Percentiles rank a stretch among this genome's conserved stretches.
phyloP scores from a whole-genome alignment of 2,888 invertebrate genomes.

The Cerceris rybyensis region DNA sequence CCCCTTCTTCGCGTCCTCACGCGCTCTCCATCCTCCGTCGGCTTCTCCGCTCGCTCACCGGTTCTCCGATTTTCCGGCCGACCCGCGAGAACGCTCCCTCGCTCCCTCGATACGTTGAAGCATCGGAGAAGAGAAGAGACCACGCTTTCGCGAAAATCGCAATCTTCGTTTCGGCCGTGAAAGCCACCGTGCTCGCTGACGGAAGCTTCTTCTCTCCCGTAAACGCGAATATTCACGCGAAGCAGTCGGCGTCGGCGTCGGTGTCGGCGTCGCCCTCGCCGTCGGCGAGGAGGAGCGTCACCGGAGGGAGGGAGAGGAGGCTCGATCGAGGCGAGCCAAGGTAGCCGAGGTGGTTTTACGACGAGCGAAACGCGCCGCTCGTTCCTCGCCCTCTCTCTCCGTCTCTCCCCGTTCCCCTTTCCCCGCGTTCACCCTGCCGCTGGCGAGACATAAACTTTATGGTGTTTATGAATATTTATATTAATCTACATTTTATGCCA shows the following conservation, averaged over 20 bases:
- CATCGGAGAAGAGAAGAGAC: too few relatives aligned
- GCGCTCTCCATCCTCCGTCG: slow-evolving; percentile 3
- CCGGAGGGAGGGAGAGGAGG: not conserved
- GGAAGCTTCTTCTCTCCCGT: too few relatives aligned
- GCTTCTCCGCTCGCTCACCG: slow-evolving; percentile 1
- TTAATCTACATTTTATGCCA: slow-evolving; percentile 80
- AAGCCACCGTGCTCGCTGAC: too few relatives aligned
- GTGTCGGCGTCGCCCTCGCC: slow-evolving; percentile 32
- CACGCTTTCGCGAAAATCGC: too few relatives aligned
- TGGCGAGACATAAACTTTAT: slow-evolving; percentile 80
- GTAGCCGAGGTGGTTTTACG: slow-evolving; percentile 75
- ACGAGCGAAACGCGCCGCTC: slow-evolving; percentile 73
- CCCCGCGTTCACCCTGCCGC: slow-evolving; percentile 40
- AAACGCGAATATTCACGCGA: too few relatives aligned
- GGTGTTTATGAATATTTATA: slow-evolving; percentile 82
- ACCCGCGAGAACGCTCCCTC: too few relatives aligned
- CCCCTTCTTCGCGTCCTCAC: not conserved
- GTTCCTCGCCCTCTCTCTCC: slow-evolving; percentile 52
- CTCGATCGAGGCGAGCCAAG: slow-evolving; percentile 42
- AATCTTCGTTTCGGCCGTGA: too few relatives aligned
- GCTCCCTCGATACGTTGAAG: too few relatives aligned
- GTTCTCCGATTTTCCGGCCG: slow-evolving; percentile 4
- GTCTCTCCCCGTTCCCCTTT: slow-evolving; percentile 16
- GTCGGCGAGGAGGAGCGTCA: slow-evolving; percentile 26
- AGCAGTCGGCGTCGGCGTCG: not conserved